phyloP scores from a whole-genome alignment of 2,888 invertebrate species.

The Machimus atricapillus region DNA sequence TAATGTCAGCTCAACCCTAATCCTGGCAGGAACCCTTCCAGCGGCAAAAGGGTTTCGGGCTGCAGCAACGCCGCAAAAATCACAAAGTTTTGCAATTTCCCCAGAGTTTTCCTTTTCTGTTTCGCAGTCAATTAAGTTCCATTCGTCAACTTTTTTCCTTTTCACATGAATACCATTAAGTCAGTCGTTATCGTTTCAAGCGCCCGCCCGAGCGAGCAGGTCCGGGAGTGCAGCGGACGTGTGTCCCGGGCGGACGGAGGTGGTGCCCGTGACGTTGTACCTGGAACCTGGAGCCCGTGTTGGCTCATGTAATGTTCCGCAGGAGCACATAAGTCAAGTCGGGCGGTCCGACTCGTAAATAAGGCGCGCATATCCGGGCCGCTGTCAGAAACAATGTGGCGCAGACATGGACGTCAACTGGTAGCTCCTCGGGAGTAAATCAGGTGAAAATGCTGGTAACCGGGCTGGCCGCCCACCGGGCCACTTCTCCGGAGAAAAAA shows the following conservation, averaged over 20 bases:
- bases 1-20: not conserved
- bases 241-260: not conserved
- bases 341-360: conserved; percentile 26
- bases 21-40: not conserved
- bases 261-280: not conserved
- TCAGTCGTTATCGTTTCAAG: conserved; percentile 9
- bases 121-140: conserved; percentile 31
- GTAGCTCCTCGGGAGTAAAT: conserved; percentile 3
- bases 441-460: conserved; percentile 5
- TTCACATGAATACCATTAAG: conserved; percentile 21
- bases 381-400: conserved; percentile 31
- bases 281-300: not conserved
- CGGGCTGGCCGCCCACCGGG: not conserved
- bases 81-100: conserved; percentile 19
- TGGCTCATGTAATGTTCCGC: not conserved
- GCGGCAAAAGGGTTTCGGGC: not conserved
- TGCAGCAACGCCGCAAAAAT: not conserved
- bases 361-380: conserved; percentile 30
- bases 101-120: not conserved
- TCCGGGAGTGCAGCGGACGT: not conserved
- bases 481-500: not conserved
- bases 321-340: not conserved
- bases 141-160: not conserved
- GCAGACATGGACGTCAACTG: conserved; percentile 30
- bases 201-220: not conserved